Percentiles rank a stretch among this genome's conserved stretches.
Conservation (phyloP, 2,113 vertebrate species). For the Heloderma charlesbogerti region DNA sequence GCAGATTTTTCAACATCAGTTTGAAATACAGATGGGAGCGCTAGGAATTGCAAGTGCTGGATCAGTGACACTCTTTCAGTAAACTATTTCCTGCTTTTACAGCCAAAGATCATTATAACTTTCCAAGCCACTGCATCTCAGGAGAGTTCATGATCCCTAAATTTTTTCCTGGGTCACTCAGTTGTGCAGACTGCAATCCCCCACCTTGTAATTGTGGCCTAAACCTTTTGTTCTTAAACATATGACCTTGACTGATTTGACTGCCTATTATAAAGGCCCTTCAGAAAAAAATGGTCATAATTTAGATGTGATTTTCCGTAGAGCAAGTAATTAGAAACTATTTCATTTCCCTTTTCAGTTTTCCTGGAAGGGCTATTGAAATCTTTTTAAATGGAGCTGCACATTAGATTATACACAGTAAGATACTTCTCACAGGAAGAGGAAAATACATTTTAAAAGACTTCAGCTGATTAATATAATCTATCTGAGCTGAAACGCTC, state of each 20-base stretch:
- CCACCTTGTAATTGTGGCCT: constrained; percentile 16
- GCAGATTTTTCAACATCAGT: not conserved
- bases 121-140: not conserved
- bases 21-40: not conserved
- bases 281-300: constrained; percentile 22
- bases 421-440: constrained; percentile 14
- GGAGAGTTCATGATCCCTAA: constrained; percentile 16
- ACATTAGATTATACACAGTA: constrained; percentile 26
- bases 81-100: not conserved
- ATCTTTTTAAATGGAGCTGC: constrained; percentile 34
- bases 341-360: constrained; percentile 18
- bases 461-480: constrained; percentile 26
- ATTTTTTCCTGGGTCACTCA: not conserved
- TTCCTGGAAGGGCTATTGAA: constrained; percentile 42
- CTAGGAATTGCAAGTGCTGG: not conserved
- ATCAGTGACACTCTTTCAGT: not conserved
- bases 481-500: not conserved
- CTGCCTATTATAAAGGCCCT: constrained; percentile 25
- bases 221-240: constrained; percentile 26
- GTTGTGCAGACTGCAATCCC: not conserved
- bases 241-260: constrained; percentile 32
- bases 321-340: constrained; percentile 47
- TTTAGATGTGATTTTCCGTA: constrained; percentile 38
- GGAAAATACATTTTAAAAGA: constrained; percentile 32
- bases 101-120: not conserved